A percentile compares a stretch with the other conserved stretches of the same genome.
phyloP scores from a whole-genome alignment of 2,113 vertebrate genomes.

The Festucalex cinctus region DNA sequence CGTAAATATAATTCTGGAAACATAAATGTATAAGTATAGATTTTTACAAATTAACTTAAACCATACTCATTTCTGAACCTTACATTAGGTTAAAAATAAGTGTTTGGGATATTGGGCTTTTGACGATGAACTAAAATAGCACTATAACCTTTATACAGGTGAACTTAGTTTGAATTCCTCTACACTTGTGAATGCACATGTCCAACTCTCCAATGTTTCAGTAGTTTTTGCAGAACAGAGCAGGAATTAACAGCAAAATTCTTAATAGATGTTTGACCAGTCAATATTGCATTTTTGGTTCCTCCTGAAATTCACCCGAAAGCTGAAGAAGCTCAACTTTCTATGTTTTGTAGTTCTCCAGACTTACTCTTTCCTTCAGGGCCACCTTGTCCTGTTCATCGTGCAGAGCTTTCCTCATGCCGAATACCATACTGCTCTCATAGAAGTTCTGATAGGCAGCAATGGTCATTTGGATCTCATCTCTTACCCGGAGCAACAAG shows the following conservation, averaged over 20 bases:
- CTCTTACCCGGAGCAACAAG: slow-evolving; percentile 82
- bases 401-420: slow-evolving; percentile 85
- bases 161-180: too few relatives aligned
- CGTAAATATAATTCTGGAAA: too few relatives aligned
- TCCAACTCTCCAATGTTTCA: too few relatives aligned
- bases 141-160: too few relatives aligned
- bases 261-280: too few relatives aligned
- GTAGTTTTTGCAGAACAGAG: too few relatives aligned
- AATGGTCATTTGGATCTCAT: slow-evolving; percentile 88
- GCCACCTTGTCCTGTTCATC: slow-evolving; percentile 80
- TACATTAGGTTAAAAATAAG: not conserved
- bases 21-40: too few relatives aligned
- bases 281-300: not conserved
- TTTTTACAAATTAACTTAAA: too few relatives aligned
- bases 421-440: slow-evolving; percentile 86
- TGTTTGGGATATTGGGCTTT: not conserved
- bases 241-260: too few relatives aligned
- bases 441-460: slow-evolving; percentile 83
- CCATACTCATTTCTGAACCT: too few relatives aligned
- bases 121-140: not conserved
- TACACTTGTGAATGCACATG: too few relatives aligned
- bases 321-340: not conserved
- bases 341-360: not conserved
- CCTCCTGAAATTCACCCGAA: not conserved
- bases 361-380: slow-evolving; percentile 79